phyloP scores from a whole-genome alignment of 2,113 vertebrate genomes.

The Esox niger region DNA sequence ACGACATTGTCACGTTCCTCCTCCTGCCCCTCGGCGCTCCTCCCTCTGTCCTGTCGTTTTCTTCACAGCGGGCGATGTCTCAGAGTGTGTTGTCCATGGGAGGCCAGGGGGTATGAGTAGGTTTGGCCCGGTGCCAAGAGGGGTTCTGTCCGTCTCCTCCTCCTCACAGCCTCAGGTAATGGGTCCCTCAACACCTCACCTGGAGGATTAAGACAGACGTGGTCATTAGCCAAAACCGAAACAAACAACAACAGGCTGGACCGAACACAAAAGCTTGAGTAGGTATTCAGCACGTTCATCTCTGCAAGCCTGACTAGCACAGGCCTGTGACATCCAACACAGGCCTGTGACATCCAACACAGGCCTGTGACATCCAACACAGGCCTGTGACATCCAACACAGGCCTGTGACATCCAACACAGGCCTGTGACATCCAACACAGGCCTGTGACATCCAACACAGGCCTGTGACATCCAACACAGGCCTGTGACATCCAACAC shows the following conservation, averaged over 20 bases:
- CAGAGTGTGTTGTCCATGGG: slow-evolving; percentile 57
- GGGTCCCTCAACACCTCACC: slow-evolving; percentile 60
- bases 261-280: background rate
- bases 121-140: slow-evolving; percentile 29
- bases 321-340: too few species aligned
- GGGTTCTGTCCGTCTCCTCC: slow-evolving; percentile 54
- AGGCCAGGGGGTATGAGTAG: slow-evolving; percentile 3
- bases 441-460: too few species aligned
- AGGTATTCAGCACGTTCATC: too few species aligned
- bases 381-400: too few species aligned
- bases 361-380: too few species aligned
- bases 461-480: too few species aligned
- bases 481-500: too few species aligned
- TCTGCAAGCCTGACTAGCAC: too few species aligned
- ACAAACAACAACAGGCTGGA: background rate
- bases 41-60: slow-evolving; percentile 14
- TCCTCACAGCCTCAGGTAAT: slow-evolving; percentile 26
- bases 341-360: too few species aligned
- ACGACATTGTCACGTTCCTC: slow-evolving; percentile 81
- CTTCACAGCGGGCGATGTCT: slow-evolving; percentile 32
- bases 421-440: too few species aligned
- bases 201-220: slow-evolving; percentile 26
- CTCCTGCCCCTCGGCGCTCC: slow-evolving; percentile 21
- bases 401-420: too few species aligned
- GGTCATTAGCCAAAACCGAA: background rate